Conservation (phyloP, 2,888 invertebrate species). For the Corythucha ciliata region DNA sequence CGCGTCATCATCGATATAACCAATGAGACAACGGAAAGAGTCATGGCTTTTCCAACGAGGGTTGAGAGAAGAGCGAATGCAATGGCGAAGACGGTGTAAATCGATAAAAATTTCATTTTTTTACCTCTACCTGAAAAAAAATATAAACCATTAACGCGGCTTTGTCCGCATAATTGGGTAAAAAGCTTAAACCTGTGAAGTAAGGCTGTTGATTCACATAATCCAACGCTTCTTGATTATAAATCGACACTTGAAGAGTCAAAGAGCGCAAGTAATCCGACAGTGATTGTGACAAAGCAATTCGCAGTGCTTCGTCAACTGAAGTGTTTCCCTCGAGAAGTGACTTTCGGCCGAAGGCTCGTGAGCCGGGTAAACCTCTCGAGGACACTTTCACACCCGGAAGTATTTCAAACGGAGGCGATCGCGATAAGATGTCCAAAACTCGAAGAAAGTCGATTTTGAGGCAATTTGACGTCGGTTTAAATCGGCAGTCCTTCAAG, state of each 20-base stretch:
- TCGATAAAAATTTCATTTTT: conserved; percentile 25
- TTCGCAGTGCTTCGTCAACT: too few relatives aligned
- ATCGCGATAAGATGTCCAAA: conserved; percentile 9
- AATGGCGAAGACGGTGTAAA: conserved; percentile 28
- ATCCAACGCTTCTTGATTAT: conserved; percentile 24
- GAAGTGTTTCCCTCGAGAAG: too few relatives aligned
- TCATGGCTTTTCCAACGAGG: conserved; percentile 30
- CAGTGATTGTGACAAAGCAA: neutral
- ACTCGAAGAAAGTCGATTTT: conserved; percentile 11
- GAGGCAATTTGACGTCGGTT: conserved; percentile 14
- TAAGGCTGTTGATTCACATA: conserved; percentile 6
- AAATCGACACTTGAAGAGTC: conserved; percentile 28
- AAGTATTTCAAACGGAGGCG: conserved; percentile 22
- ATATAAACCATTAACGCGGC: too few relatives aligned
- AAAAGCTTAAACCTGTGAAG: neutral
- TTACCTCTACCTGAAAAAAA: conserved; percentile 24
- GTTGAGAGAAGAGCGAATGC: conserved; percentile 30
- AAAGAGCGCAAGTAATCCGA: conserved; percentile 20
- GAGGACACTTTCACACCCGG: conserved; percentile 29
- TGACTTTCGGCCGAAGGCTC: neutral
- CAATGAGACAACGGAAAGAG: conserved; percentile 30
- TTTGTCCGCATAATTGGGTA: too few relatives aligned
- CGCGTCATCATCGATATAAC: conserved; percentile 26
- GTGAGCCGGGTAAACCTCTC: neutral
- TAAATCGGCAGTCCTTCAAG: conserved; percentile 11